Evolutionary conservation across 1,140 invertebrate genomes (phyloP).

Genomic region (Lepidurus couesii): DNA sequence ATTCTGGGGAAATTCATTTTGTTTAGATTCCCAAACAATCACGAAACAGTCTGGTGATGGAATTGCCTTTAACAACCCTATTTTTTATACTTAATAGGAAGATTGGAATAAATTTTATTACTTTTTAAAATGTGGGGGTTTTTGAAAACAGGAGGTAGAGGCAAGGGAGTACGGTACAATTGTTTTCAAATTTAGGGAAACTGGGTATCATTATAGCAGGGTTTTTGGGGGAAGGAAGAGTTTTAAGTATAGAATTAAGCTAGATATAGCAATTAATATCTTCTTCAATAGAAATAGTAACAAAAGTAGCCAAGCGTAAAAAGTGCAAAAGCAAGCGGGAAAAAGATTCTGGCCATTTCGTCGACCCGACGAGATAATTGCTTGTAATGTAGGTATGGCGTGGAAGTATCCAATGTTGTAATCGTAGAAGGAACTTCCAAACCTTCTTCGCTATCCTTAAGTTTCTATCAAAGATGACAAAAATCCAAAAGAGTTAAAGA

Average conservation of each 20-base stretch:
- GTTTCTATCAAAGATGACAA: background rate
- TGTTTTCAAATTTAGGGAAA: background rate
- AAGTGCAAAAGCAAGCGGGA: background rate
- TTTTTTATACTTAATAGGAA: background rate
- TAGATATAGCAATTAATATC: background rate
- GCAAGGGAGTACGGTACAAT: background rate
- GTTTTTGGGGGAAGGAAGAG: too few species aligned
- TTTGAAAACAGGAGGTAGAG: background rate
- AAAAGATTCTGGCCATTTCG: background rate
- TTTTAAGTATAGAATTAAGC: background rate
- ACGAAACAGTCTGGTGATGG: background rate
- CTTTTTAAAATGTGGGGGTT: background rate
- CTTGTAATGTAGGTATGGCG: background rate
- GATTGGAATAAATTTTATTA: background rate
- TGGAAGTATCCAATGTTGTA: background rate
- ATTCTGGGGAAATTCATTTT: background rate
- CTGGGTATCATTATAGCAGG: too few species aligned
- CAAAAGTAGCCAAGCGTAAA: background rate
- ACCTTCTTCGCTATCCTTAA: slow-evolving; percentile 8
- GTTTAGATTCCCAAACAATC: background rate
- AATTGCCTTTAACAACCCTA: background rate
- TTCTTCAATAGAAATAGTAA: background rate
- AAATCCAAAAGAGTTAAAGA: background rate
- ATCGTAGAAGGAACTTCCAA: background rate
- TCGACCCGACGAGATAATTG: background rate